Base-by-base conservation (phyloP, 2,113 vertebrate genomes). In the Buteo buteo region DNA sequence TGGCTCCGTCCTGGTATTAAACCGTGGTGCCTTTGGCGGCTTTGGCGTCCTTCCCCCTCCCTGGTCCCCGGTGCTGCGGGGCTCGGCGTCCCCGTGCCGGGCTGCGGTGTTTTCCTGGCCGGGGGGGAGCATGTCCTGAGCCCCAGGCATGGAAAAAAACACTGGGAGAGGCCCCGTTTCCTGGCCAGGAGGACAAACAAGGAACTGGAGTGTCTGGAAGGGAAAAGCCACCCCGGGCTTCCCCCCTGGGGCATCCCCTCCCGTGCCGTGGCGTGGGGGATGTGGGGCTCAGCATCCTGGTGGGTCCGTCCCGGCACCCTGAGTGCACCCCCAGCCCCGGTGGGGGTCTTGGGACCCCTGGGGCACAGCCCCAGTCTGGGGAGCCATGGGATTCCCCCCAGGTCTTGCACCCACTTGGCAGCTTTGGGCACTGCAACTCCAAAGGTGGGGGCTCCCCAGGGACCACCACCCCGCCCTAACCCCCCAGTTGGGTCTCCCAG, bases 201-300 rank as follows among this genome's bases (percentile, higher is more conserved):
- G 49, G 74, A 76, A 36, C 86, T 47, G 86, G 54, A 69, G 52
- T 0, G 2, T 3, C 31, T 52, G 82, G 40, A 29, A 50, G 40
- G 83, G 76, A 71, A 92, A 79, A 82, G 28, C 40, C 59, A 61
- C 82, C 54, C 38, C 0, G 0, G 26, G 24, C 19, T 22, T 62
- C 25, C 55, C 40, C 24, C 5, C 15, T 22, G 38, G 58, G 62
- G 11, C 34, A 20, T 45, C 78, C 38, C 42, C 29, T 3, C 5
- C 17, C 5, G 0, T 4, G 0, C 13, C 4, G 0, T 6, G 59
- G 12, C 22, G 1, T 0, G 13, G 21, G 10, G 21, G 6, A 7
- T 3, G 8, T 6, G 10, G 71, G 36, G 36, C 24, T 78, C 16
- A 2, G n/a, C 17, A 7, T 26, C n/a, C 47, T 4, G 0, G 8